Percentiles rank a stretch among this genome's conserved stretches.
These are phyloP conservation scores for Oceanodroma tethys DNA, from an alignment of 2,113 vertebrate species.

Conservation along the genomic window DNA sequence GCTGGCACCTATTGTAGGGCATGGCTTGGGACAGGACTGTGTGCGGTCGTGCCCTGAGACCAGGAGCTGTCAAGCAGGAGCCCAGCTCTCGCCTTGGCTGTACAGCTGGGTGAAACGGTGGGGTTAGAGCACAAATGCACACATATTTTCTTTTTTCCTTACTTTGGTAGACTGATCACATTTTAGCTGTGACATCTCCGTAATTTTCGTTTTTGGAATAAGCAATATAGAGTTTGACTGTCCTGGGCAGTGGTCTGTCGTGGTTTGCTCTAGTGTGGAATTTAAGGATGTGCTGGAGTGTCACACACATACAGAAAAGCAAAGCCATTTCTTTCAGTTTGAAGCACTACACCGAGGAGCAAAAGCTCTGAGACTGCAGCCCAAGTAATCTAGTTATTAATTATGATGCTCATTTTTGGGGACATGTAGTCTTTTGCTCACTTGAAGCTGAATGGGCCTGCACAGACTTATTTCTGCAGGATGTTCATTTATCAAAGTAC, in stretches of 20 bases:
- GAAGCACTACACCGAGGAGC: neutral
- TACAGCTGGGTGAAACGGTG: fast-evolving
- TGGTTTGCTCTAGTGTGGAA: neutral
- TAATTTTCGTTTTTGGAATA: neutral
- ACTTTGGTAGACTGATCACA: neutral
- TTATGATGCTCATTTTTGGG: neutral
- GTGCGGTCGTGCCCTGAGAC: neutral
- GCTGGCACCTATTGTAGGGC: neutral
- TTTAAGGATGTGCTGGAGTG: neutral
- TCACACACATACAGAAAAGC: neutral
- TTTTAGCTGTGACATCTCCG: neutral
- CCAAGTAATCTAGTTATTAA: neutral
- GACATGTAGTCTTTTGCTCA: too few relatives aligned
- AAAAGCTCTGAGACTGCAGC: neutral
- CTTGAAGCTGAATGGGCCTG: neutral
- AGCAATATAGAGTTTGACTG: neutral
- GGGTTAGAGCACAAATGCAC: neutral
- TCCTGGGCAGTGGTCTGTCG: fast-evolving
- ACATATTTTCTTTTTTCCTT: neutral
- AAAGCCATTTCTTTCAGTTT: neutral
- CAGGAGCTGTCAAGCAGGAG: neutral
- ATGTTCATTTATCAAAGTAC: neutral
- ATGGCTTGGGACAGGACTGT: neutral
- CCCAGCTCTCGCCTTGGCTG: neutral
- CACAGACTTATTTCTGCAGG: neutral